phyloP scores from a whole-genome alignment of 2,888 invertebrate genomes.

The Cartodere bifasciata region DNA sequence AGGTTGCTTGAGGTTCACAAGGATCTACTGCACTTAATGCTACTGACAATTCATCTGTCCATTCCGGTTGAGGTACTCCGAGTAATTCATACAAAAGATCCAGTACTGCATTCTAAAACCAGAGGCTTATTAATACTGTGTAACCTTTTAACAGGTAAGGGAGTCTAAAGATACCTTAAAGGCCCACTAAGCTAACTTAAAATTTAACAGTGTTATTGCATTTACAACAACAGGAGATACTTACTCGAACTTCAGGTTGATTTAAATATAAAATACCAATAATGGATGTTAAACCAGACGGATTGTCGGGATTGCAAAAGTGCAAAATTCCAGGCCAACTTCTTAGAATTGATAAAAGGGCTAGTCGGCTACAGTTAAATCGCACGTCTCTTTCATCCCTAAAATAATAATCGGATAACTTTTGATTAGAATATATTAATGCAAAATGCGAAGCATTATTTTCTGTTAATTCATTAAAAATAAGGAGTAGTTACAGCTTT shows the following conservation, averaged over 20 bases:
- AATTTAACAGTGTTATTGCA: too few species aligned
- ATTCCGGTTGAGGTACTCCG: conserved; percentile 75
- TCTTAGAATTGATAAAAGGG: conserved; percentile 69
- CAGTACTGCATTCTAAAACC: conserved; percentile 71
- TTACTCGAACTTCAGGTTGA: conserved; percentile 78
- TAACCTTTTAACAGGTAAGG: too few species aligned
- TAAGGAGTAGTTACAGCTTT: conserved; percentile 1
- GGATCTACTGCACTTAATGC: conserved; percentile 84
- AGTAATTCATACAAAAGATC: conserved; percentile 86
- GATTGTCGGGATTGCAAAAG: conserved; percentile 68
- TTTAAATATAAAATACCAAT: conserved; percentile 74
- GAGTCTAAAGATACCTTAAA: too few species aligned
- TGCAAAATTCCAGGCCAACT: conserved; percentile 88
- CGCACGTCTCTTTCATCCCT: conserved; percentile 66
- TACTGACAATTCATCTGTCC: conserved; percentile 85
- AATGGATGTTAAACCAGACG: conserved; percentile 64
- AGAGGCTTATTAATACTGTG: too few species aligned
- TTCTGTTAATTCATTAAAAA: conserved; percentile 11
- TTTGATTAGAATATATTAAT: not conserved
- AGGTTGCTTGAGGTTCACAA: conserved; percentile 68
- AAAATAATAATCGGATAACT: not conserved
- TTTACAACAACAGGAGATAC: conserved; percentile 30
- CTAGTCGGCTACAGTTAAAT: conserved; percentile 74
- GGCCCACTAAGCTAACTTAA: too few species aligned
- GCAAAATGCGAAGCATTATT: not conserved